Evolutionary conservation across 2,797 vertebrate species (phyloP), one percentile per base, ranked within the genome.

Genomic region (Gobionotothen gibberifrons): DNA sequence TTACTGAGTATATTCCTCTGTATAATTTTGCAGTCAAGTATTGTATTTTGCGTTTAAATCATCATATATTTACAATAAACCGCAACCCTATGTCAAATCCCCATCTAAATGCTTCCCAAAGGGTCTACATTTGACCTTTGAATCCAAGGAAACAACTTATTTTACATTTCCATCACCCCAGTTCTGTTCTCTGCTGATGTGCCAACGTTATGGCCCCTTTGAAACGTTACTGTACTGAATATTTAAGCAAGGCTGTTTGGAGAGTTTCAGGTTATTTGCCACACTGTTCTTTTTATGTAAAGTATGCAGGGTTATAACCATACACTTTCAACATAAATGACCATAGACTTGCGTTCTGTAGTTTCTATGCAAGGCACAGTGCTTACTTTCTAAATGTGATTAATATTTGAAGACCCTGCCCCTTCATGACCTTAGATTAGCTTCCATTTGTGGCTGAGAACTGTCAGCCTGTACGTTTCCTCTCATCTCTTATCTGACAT

Each of bases 401-500:
- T 56, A 43, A 48, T 64, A 51, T 84, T 67, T 78, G 58, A 70
- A 77, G 59, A 32, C 9, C 1, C 17, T 71, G 68, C 54, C 62
- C 72, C 13, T 49, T 71, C 21, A 21, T 73, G 63, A 79, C 83
- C 69, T 76, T 19, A 55, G 53, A 80, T 87, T 73, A 88, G 75
- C 68, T 73, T 81, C 40, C 62, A 80, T 61, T 88, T 76, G 53
- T 29, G 66, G 57, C 60, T 51, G 42, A 68, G 58, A 21, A 58
- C 60, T 66, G 71, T 71, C 80, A 82, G 72, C 62, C 75, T 78
- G 51, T 72, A 64, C 19, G 57, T 77, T 62, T 72, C 44, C 57
- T 89, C 69, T 81, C 69, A 74, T 87, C 78, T 89, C 51, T 83
- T 74, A 72, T 87, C 77, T 70, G 71, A 59, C 78, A 3, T 76